Conservation (phyloP, 53 echinoderm and acorn worm genomes). For the Stichopus horrens region DNA sequence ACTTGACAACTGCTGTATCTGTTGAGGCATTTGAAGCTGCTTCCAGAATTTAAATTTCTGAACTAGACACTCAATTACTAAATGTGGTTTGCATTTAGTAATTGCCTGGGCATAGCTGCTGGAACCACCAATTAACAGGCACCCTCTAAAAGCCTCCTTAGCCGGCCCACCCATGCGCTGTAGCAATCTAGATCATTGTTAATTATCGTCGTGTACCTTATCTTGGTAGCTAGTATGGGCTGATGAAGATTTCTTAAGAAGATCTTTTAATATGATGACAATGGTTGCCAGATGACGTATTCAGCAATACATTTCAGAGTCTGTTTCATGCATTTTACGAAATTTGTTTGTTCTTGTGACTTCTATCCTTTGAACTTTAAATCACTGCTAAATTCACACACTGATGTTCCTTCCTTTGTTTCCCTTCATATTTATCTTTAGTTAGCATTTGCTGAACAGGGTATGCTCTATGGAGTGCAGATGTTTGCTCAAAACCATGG, state of each 20-base stretch:
- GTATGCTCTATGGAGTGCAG: constrained; percentile 98
- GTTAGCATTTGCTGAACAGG: constrained; percentile 97
- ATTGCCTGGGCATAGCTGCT: constrained; percentile 38
- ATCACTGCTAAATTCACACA: not conserved
- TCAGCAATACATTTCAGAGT: constrained; percentile 36
- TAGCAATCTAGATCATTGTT: constrained; percentile 32
- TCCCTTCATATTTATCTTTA: constrained; percentile 26
- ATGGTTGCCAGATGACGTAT: constrained; percentile 26
- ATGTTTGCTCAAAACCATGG: constrained; percentile 99
- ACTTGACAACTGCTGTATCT: constrained; percentile 55
- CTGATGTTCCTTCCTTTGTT: not conserved
- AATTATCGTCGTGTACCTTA: constrained; percentile 23
- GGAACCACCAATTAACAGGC: constrained; percentile 14
- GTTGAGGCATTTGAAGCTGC: constrained; percentile 27
- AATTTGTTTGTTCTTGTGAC: not conserved
- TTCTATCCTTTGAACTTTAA: not conserved
- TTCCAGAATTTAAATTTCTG: constrained; percentile 37
- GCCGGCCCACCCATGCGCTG: constrained; percentile 45
- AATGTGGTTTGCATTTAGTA: constrained; percentile 32
- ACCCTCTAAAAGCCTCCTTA: constrained; percentile 52
- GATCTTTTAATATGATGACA: constrained; percentile 25
- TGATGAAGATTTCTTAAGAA: constrained; percentile 27
- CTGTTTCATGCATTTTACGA: not conserved
- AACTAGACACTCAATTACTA: constrained; percentile 46
- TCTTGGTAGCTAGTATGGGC: constrained; percentile 26